These are phyloP conservation scores for Oncorhynchus keta DNA, from an alignment of 2,113 vertebrate species.

Conservation along the genomic window DNA sequence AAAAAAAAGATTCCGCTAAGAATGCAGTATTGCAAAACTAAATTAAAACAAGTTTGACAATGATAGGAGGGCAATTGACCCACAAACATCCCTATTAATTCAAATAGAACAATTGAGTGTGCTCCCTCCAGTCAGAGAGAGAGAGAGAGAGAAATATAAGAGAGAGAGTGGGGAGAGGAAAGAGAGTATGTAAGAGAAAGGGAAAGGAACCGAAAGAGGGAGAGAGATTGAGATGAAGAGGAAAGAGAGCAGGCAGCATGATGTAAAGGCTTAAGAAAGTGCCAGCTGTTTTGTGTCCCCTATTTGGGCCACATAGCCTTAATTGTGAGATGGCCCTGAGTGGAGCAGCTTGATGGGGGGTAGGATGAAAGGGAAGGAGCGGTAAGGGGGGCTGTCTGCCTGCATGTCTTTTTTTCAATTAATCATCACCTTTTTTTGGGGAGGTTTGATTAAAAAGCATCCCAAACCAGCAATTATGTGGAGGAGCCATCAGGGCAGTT, in stretches of 20 bases:
- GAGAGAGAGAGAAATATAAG: constrained; percentile 19
- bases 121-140: constrained; percentile 22
- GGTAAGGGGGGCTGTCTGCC: constrained; percentile 4
- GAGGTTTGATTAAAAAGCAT: constrained; percentile 41
- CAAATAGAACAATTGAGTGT: constrained; percentile 1
- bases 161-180: constrained; percentile 19
- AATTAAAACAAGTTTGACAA: neutral
- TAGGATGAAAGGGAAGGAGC: constrained; percentile 1
- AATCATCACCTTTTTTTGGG: constrained; percentile 43
- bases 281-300: constrained; percentile 87
- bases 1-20: neutral
- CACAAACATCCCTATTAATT: constrained; percentile 13
- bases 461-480: constrained; percentile 15
- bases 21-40: neutral
- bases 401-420: constrained; percentile 35
- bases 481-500: constrained; percentile 25
- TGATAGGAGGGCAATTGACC: neutral
- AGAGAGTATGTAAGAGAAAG: neutral
- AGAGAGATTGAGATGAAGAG: constrained; percentile 19
- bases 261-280: constrained; percentile 91
- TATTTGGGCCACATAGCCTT: constrained; percentile 83
- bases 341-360: constrained; percentile 61
- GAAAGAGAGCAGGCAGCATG: constrained; percentile 71
- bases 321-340: constrained; percentile 72
- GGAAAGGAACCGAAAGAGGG: neutral